phyloP scores from a whole-genome alignment of 1,140 invertebrate genomes.

The Trachelipus rathkii region DNA sequence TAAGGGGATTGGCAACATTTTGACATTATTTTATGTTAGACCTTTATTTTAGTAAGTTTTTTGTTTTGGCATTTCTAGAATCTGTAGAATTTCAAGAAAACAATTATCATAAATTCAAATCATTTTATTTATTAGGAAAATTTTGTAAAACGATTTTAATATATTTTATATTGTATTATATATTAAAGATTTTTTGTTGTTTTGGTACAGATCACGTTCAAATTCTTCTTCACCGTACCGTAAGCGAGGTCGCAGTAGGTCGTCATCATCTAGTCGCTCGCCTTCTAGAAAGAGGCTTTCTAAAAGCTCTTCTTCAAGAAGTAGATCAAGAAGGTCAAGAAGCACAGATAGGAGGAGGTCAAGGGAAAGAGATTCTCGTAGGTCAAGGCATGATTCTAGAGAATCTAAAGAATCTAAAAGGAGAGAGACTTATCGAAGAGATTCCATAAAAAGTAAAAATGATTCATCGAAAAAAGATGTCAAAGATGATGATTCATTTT shows the following conservation, averaged over 20 bases:
- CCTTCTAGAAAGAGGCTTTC: background rate
- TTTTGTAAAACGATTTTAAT: no score
- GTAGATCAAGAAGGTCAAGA: background rate
- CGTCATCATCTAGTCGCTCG: constrained; percentile 1
- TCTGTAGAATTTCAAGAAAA: no score
- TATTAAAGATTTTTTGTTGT: background rate
- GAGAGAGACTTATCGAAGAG: background rate
- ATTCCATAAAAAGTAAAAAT: background rate
- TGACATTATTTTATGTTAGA: no score
- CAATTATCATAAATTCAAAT: no score
- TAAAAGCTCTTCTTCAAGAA: background rate
- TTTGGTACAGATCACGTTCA: background rate
- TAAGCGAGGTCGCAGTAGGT: background rate
- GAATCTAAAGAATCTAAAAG: background rate
- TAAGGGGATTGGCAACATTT: no score
- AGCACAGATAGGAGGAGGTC: background rate
- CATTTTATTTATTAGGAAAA: no score
- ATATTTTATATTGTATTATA: background rate
- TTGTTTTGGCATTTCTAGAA: no score
- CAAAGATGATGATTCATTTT: background rate
- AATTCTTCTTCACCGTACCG: background rate
- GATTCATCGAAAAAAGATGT: background rate
- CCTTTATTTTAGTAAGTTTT: no score
- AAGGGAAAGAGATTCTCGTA: background rate
- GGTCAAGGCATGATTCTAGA: background rate